These are phyloP conservation scores for Condylura cristata DNA, from an alignment of 2,113 vertebrate genomes.

Conservation along the genomic window DNA sequence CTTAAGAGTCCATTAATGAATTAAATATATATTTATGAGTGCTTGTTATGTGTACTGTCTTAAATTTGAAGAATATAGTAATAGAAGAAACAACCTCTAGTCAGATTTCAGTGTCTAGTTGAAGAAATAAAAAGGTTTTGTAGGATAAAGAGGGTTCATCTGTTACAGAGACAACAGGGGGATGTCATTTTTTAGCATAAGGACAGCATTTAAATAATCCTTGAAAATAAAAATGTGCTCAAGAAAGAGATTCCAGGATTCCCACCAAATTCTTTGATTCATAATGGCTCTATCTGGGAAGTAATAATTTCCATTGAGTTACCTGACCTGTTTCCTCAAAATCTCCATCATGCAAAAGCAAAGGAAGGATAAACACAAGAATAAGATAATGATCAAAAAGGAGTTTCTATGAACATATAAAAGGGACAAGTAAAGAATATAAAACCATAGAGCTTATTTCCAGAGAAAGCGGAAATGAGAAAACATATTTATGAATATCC, in stretches of 20 bases:
- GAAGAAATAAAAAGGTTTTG: not conserved
- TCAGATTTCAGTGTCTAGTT: not conserved
- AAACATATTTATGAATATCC: constrained; percentile 10
- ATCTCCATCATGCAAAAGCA: not conserved
- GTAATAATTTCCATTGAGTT: not conserved
- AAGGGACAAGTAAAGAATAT: not conserved
- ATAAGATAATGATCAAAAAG: not conserved
- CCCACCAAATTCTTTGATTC: not conserved
- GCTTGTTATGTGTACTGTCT: not conserved
- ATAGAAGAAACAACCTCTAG: not conserved
- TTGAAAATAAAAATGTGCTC: not conserved
- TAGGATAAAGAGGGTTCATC: not conserved
- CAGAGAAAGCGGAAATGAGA: not conserved
- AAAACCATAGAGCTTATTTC: constrained; percentile 9
- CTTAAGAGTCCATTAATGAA: not conserved
- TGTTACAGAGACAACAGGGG: not conserved
- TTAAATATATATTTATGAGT: not conserved
- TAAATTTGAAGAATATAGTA: not conserved
- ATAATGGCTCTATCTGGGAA: not conserved
- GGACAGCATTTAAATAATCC: not conserved
- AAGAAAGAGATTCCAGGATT: not conserved
- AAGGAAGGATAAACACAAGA: not conserved
- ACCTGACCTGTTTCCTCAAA: not conserved
- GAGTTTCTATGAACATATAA: not conserved
- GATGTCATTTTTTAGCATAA: not conserved